A percentile compares a stretch with the other conserved stretches of the same genome.
Evolutionary conservation across 2,113 vertebrate genomes (phyloP).

Genomic region (Balaeniceps rex): DNA sequence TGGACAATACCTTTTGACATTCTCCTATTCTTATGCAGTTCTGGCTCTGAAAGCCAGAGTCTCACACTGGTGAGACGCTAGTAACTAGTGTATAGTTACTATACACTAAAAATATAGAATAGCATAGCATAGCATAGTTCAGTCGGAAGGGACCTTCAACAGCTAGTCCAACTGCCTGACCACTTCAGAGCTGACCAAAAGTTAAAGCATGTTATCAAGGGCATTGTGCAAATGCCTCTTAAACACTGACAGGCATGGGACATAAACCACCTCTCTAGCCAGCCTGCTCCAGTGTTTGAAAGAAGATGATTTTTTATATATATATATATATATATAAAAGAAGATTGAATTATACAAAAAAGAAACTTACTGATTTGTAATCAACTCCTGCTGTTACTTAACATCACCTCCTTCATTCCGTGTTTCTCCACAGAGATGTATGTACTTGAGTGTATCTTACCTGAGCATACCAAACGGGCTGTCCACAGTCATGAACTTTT

Average conservation of each 20-base stretch:
- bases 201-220: background rate
- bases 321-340: background rate
- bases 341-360: background rate
- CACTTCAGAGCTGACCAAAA: background rate
- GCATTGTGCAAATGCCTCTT: background rate
- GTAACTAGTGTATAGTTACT: background rate
- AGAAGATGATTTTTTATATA: background rate
- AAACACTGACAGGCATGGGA: background rate
- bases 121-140: background rate
- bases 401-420: background rate
- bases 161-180: background rate
- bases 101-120: background rate
- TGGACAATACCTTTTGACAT: background rate
- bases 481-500: constrained; percentile 72
- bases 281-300: background rate
- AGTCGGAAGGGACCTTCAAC: background rate
- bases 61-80: background rate
- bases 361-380: background rate
- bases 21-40: background rate
- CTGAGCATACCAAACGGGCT: constrained; percentile 91
- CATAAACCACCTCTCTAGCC: background rate
- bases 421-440: background rate
- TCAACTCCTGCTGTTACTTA: background rate
- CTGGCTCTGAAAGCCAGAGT: background rate
- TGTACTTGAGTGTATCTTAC: constrained; percentile 56